phyloP scores from a whole-genome alignment of 2,888 invertebrate species.

The Eristalinus aeneus region DNA sequence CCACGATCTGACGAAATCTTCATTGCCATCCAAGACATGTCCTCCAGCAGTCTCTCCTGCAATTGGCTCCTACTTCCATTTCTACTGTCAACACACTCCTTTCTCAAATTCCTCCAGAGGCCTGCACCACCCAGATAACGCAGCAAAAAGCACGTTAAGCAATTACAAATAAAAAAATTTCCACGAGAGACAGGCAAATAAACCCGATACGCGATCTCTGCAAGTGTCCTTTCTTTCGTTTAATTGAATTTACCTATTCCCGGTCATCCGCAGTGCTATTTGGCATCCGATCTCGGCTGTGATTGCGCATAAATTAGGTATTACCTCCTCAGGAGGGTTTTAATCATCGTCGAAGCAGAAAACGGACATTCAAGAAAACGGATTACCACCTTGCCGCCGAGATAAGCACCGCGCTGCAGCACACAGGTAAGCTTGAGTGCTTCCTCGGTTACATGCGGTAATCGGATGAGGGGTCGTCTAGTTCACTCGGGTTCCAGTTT shows the following conservation, averaged over 20 bases:
- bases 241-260: neutral
- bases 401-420: neutral
- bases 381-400: neutral
- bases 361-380: neutral
- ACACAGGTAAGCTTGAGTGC: neutral
- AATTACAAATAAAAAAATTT: neutral
- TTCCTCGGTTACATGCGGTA: neutral
- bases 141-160: neutral
- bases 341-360: neutral
- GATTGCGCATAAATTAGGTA: neutral
- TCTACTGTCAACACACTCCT: too few relatives aligned
- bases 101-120: neutral
- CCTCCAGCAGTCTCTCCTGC: too few relatives aligned
- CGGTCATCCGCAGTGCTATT: neutral
- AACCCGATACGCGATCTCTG: neutral
- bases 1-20: too few relatives aligned
- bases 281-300: neutral
- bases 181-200: neutral
- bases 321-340: neutral
- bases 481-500: slow-evolving; percentile 8
- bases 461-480: neutral
- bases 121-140: neutral
- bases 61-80: too few relatives aligned
- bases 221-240: neutral
- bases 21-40: too few relatives aligned